Conservation (phyloP, 2,113 vertebrate species). For the Leucoraja erinaceus region DNA sequence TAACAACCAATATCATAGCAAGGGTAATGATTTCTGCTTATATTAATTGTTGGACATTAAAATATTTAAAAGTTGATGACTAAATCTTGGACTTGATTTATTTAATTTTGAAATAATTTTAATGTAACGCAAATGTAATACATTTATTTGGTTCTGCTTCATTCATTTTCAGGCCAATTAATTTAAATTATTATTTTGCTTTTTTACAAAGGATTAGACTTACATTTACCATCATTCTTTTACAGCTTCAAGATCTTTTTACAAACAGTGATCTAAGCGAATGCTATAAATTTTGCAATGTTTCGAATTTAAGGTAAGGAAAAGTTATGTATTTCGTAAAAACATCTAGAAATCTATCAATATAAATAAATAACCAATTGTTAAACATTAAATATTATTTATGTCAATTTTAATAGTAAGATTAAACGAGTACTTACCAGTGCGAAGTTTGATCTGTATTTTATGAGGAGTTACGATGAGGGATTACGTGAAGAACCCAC, state of each 20-base stretch:
- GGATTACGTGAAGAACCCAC: too few relatives aligned
- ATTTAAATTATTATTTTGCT: neutral
- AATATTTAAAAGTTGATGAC: neutral
- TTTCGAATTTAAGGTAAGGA: neutral
- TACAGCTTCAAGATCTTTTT: neutral
- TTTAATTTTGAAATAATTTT: neutral
- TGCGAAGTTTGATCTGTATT: too few relatives aligned
- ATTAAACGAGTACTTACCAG: too few relatives aligned
- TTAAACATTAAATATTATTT: too few relatives aligned
- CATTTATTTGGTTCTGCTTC: neutral
- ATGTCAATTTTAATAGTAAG: too few relatives aligned
- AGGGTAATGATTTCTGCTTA: neutral
- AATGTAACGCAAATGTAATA: neutral
- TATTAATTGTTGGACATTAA: neutral
- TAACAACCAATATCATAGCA: neutral
- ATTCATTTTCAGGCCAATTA: neutral
- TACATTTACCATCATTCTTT: neutral
- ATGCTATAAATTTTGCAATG: neutral
- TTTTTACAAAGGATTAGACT: neutral
- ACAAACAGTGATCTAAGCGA: neutral
- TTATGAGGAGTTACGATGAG: too few relatives aligned
- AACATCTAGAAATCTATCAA: neutral
- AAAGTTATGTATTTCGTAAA: neutral
- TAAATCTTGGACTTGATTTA: neutral
- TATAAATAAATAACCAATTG: too few relatives aligned